These are phyloP conservation scores for Rhizomys pruinosus DNA, from an alignment of 2,113 vertebrate genomes.

Conservation along the genomic window DNA sequence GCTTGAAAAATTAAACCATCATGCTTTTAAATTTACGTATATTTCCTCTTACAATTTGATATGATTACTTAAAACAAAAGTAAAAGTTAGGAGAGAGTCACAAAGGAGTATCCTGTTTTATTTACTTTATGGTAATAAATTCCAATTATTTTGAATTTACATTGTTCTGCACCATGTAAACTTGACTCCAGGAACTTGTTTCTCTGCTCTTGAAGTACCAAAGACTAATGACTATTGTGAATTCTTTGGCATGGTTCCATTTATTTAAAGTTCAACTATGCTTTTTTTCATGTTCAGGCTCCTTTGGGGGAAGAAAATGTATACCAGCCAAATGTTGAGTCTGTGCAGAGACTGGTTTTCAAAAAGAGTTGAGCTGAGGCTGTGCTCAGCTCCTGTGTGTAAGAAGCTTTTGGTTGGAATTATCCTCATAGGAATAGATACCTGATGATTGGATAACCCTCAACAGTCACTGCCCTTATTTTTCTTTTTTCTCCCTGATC, in stretches of 20 bases:
- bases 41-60: slow-evolving; percentile 21
- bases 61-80: not conserved
- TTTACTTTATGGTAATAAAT: slow-evolving; percentile 66
- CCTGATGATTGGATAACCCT: not conserved
- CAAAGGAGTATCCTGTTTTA: not conserved
- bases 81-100: not conserved
- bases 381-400: not conserved
- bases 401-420: slow-evolving; percentile 16
- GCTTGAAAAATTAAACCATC: not conserved
- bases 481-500: not conserved
- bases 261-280: slow-evolving; percentile 30
- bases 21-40: not conserved
- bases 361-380: not conserved
- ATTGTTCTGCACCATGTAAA: slow-evolving; percentile 34
- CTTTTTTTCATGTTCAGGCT: not conserved
- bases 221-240: slow-evolving; percentile 46
- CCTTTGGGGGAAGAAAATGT: not conserved
- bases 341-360: not conserved
- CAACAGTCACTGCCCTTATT: fast-evolving
- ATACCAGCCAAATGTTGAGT: not conserved
- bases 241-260: slow-evolving; percentile 24
- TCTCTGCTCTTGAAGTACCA: slow-evolving; percentile 44
- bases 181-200: slow-evolving; percentile 47
- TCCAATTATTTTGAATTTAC: slow-evolving; percentile 66
- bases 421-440: not conserved